These are phyloP conservation scores for Sigmodon hispidus DNA, from an alignment of 2,113 vertebrate genomes.

Conservation along the genomic window DNA sequence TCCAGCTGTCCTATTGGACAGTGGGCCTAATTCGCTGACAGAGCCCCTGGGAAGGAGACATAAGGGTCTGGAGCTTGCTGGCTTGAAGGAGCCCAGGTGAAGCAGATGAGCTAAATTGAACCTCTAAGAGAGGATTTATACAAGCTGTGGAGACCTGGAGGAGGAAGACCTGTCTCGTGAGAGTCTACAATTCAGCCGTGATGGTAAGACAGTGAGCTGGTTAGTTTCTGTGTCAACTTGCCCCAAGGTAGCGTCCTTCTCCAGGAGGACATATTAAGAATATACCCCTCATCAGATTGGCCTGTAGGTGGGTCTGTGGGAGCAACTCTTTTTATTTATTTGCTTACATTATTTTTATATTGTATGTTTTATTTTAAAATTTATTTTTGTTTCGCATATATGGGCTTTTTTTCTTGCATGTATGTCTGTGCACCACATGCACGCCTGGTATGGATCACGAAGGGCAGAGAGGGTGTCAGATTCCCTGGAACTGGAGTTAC, in stretches of 20 bases:
- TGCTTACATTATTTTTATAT: not conserved
- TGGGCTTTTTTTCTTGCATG: not conserved
- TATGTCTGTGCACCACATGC: not conserved
- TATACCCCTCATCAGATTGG: not conserved
- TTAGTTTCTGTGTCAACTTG: not conserved
- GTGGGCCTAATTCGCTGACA: not conserved
- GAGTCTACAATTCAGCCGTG: constrained; percentile 1
- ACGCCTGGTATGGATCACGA: not conserved
- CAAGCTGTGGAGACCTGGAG: constrained; percentile 15
- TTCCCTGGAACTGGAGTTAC: not conserved
- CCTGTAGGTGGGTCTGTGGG: not conserved
- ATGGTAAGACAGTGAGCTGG: not conserved
- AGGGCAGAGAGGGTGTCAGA: not conserved
- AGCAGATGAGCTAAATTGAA: not conserved
- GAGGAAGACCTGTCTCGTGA: not conserved
- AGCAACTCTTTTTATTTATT: not conserved
- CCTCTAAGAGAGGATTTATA: not conserved
- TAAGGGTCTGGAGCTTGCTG: not conserved
- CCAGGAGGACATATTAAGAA: too few species aligned
- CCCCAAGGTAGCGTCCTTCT: not conserved
- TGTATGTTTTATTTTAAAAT: not conserved
- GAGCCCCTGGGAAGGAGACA: not conserved
- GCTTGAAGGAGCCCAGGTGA: not conserved
- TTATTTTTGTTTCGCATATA: not conserved
- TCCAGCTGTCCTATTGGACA: not conserved